phyloP scores from a whole-genome alignment of 92 coral and sea anemone genomes.

The Porites cylindrica region DNA sequence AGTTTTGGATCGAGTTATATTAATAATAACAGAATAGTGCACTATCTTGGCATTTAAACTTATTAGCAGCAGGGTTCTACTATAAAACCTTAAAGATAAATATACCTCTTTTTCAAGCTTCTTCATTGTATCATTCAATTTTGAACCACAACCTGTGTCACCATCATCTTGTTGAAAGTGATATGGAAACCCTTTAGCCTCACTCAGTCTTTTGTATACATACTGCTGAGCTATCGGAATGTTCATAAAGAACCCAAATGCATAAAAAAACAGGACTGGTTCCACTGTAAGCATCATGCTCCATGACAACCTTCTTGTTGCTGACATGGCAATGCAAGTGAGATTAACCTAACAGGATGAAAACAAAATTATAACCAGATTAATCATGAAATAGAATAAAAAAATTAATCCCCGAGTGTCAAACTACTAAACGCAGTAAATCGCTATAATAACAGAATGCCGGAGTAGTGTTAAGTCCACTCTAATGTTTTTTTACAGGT shows the following conservation, averaged over 20 bases:
- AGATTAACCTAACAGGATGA: not conserved
- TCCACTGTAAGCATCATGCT: constrained; percentile 71
- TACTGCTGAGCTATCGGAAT: constrained; percentile 75
- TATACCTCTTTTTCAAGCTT: constrained; percentile 74
- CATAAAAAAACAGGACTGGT: constrained; percentile 82
- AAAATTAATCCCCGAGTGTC: no score
- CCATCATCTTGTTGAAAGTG: constrained; percentile 18
- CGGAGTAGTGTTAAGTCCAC: no score
- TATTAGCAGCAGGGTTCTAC: no score
- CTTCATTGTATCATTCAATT: constrained; percentile 50
- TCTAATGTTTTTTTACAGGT: no score
- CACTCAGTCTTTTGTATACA: constrained; percentile 70
- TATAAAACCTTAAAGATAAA: no score
- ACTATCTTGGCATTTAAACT: no score
- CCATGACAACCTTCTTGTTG: constrained; percentile 51
- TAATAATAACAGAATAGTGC: no score
- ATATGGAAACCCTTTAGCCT: constrained; percentile 74
- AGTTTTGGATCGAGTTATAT: no score
- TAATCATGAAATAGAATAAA: not conserved
- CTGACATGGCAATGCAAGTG: not conserved
- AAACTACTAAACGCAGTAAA: no score
- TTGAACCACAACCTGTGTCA: constrained; percentile 25
- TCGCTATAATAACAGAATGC: no score
- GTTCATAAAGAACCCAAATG: constrained; percentile 80
- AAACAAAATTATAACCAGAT: not conserved